Evolutionary conservation across 2,113 vertebrate species (phyloP).

Genomic region (Myiozetetes cayanensis): DNA sequence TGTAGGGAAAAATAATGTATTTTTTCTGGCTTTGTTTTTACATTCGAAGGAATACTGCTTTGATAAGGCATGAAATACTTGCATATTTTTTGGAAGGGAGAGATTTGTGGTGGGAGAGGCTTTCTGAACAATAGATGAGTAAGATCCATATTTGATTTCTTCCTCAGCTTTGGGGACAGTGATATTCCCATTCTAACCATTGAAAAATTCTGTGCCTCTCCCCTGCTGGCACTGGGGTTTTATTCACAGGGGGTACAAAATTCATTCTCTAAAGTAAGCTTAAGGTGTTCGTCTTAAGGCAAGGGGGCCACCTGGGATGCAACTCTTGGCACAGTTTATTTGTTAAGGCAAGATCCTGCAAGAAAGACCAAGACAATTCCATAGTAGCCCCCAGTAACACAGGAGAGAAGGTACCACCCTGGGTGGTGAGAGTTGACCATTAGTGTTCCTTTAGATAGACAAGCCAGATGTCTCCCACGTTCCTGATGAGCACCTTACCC

Average conservation of each 20-base stretch:
- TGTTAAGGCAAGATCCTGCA: neutral
- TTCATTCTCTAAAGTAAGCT: neutral
- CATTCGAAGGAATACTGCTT: neutral
- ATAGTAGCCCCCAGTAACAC: fast-evolving
- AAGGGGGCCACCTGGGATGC: neutral
- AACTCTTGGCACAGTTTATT: neutral
- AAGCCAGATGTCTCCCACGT: neutral
- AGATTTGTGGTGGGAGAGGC: neutral
- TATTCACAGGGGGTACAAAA: neutral
- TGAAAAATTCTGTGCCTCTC: neutral
- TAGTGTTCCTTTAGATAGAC: neutral
- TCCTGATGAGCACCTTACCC: neutral
- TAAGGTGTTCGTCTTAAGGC: neutral
- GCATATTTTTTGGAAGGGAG: neutral
- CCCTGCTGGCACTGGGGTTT: neutral
- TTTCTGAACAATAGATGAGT: neutral
- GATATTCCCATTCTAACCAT: neutral
- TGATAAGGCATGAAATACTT: neutral
- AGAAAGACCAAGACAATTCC: neutral
- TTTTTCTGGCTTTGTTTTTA: neutral
- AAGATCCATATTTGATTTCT: neutral
- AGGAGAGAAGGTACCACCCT: neutral
- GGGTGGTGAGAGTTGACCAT: neutral
- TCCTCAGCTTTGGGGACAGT: neutral
- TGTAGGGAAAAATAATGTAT: neutral